Evolutionary conservation across 2,888 invertebrate species (phyloP).

Genomic region (Pandemis corylana): DNA sequence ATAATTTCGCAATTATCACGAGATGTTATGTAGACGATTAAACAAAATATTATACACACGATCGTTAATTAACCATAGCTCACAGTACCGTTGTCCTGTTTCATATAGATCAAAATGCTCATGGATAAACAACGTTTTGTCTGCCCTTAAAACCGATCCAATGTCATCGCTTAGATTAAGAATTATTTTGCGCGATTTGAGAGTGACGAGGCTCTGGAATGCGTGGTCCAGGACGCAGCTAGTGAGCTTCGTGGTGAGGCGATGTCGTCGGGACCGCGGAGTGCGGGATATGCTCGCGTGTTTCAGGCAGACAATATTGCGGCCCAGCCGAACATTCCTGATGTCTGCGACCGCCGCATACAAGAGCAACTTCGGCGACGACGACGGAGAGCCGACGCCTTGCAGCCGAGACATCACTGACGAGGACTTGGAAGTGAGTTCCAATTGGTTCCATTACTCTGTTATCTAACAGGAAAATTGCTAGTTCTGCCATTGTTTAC

Average conservation of each 20-base stretch:
- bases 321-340: slow-evolving; percentile 67
- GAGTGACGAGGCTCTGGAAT: slow-evolving; percentile 66
- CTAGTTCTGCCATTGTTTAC: neutral
- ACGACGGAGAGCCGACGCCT: slow-evolving; percentile 46
- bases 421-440: slow-evolving; percentile 70
- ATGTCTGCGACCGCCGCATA: slow-evolving; percentile 75
- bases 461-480: neutral
- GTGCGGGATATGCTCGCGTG: slow-evolving; percentile 72
- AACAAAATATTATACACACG: slow-evolving; percentile 58
- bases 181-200: slow-evolving; percentile 67
- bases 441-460: slow-evolving; percentile 7
- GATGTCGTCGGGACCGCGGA: slow-evolving; percentile 67
- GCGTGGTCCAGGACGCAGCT: slow-evolving; percentile 68
- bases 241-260: slow-evolving; percentile 66
- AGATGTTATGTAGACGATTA: slow-evolving; percentile 69
- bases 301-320: slow-evolving; percentile 68
- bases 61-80: slow-evolving; percentile 52
- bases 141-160: slow-evolving; percentile 43
- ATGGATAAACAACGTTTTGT: slow-evolving; percentile 62
- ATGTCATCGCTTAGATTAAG: slow-evolving; percentile 51
- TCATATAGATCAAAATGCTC: slow-evolving; percentile 58
- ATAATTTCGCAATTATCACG: slow-evolving; percentile 67
- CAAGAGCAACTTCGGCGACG: slow-evolving; percentile 58
- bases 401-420: slow-evolving; percentile 69
- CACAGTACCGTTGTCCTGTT: slow-evolving; percentile 52